Percentiles rank a stretch among this genome's conserved stretches.
Conservation (phyloP, 2,888 invertebrate species). For the Parasteatoda lunata region DNA sequence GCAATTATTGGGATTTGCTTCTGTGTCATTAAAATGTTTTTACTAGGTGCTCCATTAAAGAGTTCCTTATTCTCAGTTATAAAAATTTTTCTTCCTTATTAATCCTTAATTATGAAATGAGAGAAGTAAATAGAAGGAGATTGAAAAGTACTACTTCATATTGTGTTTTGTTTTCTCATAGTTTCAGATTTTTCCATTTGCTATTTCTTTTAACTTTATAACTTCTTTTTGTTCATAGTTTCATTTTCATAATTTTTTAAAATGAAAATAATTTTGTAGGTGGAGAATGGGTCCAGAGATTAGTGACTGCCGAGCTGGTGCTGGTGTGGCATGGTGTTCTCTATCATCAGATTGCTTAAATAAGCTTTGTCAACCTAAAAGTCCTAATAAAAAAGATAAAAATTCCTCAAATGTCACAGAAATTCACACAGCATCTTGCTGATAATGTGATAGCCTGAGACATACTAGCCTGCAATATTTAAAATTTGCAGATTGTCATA, state of each 20-base stretch:
- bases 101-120: not conserved
- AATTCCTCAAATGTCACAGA: not conserved
- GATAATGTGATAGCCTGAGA: too few relatives aligned
- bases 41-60: too few relatives aligned
- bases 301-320: constrained; percentile 74
- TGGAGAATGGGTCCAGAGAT: constrained; percentile 56
- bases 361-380: constrained; percentile 1
- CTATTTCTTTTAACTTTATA: not conserved
- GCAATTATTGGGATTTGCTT: too few relatives aligned
- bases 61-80: too few relatives aligned
- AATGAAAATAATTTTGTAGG: constrained; percentile 10
- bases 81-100: not conserved
- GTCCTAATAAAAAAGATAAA: not conserved
- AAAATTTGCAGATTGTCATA: too few relatives aligned
- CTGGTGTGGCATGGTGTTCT: constrained; percentile 73
- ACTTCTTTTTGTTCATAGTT: not conserved
- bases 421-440: too few relatives aligned
- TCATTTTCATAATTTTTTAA: too few relatives aligned
- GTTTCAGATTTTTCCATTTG: not conserved
- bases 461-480: too few relatives aligned
- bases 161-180: not conserved
- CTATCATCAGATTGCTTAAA: constrained; percentile 52
- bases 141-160: not conserved
- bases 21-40: too few relatives aligned
- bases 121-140: not conserved